Evolutionary conservation across 2,888 invertebrate genomes (phyloP).

Genomic region (Hypolimnas misippus): DNA sequence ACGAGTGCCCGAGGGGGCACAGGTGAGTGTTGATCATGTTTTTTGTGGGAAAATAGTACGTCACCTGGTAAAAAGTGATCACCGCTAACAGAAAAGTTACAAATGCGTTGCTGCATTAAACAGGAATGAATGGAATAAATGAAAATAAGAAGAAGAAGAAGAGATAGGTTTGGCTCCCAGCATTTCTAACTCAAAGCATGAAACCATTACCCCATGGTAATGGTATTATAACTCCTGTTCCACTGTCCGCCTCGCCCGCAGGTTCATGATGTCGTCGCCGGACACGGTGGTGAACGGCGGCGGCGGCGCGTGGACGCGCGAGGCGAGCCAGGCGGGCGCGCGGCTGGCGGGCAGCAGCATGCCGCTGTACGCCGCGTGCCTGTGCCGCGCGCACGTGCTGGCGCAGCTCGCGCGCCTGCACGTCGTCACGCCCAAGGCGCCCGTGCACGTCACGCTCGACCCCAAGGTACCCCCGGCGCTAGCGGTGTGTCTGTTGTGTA

Average conservation of each 20-base stretch:
- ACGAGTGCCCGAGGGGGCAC: conserved; percentile 99
- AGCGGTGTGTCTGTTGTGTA: too few species aligned
- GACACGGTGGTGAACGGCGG: conserved; percentile 91
- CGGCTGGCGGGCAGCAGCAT: conserved; percentile 94
- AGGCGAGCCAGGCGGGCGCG: conserved; percentile 90
- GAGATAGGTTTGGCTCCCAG: too few species aligned
- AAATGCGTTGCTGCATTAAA: too few species aligned
- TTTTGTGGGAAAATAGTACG: background rate
- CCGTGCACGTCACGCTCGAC: conserved; percentile 93
- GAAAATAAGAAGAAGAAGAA: too few species aligned
- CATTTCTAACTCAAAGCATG: too few species aligned
- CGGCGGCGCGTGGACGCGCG: conserved; percentile 89
- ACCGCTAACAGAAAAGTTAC: too few species aligned
- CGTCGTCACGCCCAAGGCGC: conserved; percentile 92
- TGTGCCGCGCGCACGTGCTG: conserved; percentile 56
- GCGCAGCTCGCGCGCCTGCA: conserved; percentile 65
- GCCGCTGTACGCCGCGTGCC: conserved; percentile 93
- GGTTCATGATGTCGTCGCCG: conserved; percentile 92
- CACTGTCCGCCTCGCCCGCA: conserved; percentile 31
- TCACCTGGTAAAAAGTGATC: too few species aligned
- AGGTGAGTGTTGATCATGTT: conserved; percentile 57
- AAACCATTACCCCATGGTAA: too few species aligned
- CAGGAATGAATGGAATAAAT: too few species aligned
- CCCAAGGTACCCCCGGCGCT: conserved; percentile 86
- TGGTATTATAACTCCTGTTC: too few species aligned